These are phyloP conservation scores for Graphium colonna DNA, from an alignment of 2,888 invertebrate genomes.

Conservation along the genomic window DNA sequence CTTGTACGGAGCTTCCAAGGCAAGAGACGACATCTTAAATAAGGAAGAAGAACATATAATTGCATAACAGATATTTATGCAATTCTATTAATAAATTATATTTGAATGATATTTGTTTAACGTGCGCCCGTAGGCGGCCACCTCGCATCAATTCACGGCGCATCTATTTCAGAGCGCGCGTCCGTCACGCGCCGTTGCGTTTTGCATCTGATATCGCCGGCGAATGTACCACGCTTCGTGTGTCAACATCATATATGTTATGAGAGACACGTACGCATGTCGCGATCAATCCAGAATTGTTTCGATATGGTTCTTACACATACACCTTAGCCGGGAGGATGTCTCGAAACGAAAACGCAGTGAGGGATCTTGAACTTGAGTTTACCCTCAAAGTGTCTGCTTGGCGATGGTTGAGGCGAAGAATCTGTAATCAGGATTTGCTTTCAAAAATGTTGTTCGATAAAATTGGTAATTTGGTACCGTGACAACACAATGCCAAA, in stretches of 20 bases:
- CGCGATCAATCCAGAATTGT: neutral
- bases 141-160: constrained; percentile 15
- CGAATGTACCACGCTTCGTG: constrained; percentile 18
- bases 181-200: constrained; percentile 22
- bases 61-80: neutral
- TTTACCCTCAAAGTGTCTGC: too few species aligned
- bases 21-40: neutral
- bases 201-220: constrained; percentile 21
- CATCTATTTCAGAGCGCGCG: constrained; percentile 24
- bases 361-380: too few species aligned
- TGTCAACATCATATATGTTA: constrained; percentile 20
- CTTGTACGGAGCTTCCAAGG: too few species aligned
- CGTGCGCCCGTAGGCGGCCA: constrained; percentile 4
- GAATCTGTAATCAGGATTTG: too few species aligned
- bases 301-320: neutral
- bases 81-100: too few species aligned
- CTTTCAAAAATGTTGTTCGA: too few species aligned
- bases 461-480: too few species aligned
- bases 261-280: constrained; percentile 6
- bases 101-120: constrained; percentile 6
- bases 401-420: too few species aligned
- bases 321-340: neutral
- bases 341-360: too few species aligned
- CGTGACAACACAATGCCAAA: too few species aligned
- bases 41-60: neutral